phyloP scores from a whole-genome alignment of 2,797 vertebrate genomes.

The Halcyon smyrnensis region DNA sequence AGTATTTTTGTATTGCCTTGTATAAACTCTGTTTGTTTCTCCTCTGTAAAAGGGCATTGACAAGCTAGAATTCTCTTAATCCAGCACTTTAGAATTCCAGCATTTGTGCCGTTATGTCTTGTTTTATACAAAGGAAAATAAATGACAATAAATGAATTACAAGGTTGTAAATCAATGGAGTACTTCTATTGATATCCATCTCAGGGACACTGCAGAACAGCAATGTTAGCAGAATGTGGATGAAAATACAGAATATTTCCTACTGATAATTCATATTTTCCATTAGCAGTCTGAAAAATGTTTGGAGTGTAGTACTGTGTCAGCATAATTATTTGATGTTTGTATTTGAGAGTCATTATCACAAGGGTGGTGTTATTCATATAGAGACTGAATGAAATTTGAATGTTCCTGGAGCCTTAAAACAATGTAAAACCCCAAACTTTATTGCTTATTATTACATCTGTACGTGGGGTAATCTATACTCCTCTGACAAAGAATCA shows the following conservation, averaged over 20 bases:
- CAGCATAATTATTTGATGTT: not conserved
- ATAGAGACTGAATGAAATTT: not conserved
- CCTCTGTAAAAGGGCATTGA: not conserved
- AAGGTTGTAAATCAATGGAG: slow-evolving; percentile 60
- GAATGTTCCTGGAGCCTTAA: not conserved
- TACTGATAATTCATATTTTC: slow-evolving; percentile 33
- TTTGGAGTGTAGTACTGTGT: not conserved
- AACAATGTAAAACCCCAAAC: not conserved
- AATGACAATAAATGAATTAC: slow-evolving; percentile 49
- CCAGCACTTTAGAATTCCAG: slow-evolving; percentile 5
- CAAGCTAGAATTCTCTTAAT: slow-evolving; percentile 46
- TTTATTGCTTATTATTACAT: not conserved
- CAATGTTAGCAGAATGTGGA: slow-evolving; percentile 7
- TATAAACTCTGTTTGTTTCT: slow-evolving; percentile 36
- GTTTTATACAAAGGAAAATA: slow-evolving; percentile 67
- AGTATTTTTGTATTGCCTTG: slow-evolving; percentile 49
- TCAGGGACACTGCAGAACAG: not conserved
- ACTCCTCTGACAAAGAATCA: not conserved
- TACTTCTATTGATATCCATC: slow-evolving; percentile 37
- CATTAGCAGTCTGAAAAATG: not conserved
- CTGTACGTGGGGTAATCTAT: not conserved
- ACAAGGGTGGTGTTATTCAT: not conserved
- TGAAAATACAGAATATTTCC: slow-evolving; percentile 24
- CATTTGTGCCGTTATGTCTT: not conserved
- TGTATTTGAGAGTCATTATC: not conserved